These are phyloP conservation scores for Drosophila multiciliata DNA, from an alignment of 2,888 invertebrate genomes.

Conservation along the genomic window DNA sequence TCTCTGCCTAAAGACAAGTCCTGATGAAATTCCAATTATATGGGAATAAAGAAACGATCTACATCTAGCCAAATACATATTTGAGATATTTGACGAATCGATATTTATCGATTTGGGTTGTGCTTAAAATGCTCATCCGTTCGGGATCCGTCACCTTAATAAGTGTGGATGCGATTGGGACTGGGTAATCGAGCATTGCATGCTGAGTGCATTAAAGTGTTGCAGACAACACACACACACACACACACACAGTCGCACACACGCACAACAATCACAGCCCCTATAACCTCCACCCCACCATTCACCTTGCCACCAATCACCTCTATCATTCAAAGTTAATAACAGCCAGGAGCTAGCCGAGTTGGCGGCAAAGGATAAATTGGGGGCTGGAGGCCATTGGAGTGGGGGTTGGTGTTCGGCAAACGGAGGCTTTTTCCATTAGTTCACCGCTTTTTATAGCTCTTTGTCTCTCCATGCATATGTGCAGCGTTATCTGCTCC, in stretches of 20 bases:
- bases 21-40: not conserved
- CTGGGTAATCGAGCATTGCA: constrained; percentile 4
- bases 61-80: not conserved
- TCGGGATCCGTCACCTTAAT: not conserved
- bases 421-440: constrained; percentile 40
- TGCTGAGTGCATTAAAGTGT: constrained; percentile 59
- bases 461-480: constrained; percentile 31
- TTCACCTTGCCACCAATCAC: not conserved
- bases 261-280: constrained; percentile 34
- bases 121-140: not conserved
- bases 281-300: constrained; percentile 11
- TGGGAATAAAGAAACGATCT: not conserved
- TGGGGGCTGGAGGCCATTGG: not conserved
- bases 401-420: constrained; percentile 2
- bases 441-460: constrained; percentile 68
- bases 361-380: not conserved
- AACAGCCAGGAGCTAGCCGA: constrained; percentile 39
- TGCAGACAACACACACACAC: constrained; percentile 33
- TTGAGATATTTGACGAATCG: not conserved
- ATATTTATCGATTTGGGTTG: not conserved
- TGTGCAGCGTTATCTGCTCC: constrained; percentile 50
- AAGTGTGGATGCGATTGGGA: not conserved
- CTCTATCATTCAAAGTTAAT: constrained; percentile 60
- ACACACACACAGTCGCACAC: not conserved
- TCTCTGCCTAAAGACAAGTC: not conserved